Evolutionary conservation across 2,113 vertebrate species (phyloP).

Genomic region (Pan paniscus): DNA sequence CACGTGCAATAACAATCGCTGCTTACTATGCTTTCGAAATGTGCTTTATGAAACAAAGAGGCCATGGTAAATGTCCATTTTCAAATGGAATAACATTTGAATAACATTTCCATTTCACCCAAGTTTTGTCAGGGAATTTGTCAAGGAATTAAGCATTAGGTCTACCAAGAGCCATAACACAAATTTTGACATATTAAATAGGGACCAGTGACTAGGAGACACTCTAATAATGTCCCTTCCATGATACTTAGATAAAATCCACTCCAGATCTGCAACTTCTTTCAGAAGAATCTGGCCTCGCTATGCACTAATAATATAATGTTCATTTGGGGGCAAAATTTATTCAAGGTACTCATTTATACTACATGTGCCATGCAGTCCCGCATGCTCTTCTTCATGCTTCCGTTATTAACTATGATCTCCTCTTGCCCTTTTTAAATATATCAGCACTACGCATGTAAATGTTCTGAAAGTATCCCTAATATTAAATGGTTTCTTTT

Average conservation of each 20-base stretch:
- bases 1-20: neutral
- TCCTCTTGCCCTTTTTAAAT: neutral
- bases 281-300: neutral
- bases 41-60: neutral
- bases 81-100: constrained; percentile 14
- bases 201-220: neutral
- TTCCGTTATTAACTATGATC: neutral
- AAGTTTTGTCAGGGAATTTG: neutral
- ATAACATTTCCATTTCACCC: neutral
- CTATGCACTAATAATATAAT: neutral
- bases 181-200: constrained; percentile 11
- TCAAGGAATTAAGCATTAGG: neutral
- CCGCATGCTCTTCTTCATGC: neutral
- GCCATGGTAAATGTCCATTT: neutral
- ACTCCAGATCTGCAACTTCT: neutral
- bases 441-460: neutral
- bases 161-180: neutral
- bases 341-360: neutral
- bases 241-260: neutral
- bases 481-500: neutral
- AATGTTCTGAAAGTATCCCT: neutral
- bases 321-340: neutral
- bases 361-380: neutral
- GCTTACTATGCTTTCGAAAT: neutral
- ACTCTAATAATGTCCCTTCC: neutral